Base-by-base conservation (phyloP, 1,140 invertebrate species). In the Caerostris darwini region DNA sequence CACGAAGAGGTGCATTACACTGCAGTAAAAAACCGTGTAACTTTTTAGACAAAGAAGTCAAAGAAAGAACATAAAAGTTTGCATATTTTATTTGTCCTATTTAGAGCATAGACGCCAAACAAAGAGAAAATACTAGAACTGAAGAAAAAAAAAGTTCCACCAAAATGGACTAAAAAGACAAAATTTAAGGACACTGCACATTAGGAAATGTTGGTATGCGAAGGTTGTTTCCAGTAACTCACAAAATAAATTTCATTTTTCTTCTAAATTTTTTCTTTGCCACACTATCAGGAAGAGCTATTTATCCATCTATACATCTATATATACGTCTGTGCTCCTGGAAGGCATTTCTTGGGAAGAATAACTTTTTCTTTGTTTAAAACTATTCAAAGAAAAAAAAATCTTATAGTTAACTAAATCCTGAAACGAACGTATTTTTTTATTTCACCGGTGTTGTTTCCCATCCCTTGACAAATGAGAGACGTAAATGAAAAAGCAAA, bases 181-280 rank as follows among this genome's bases (percentile, higher is more conserved):
- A 90, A 90, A 81, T 50, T 81, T n/a, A 77, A 81, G 89, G 34
- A 8, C 34, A 54, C 61, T 34, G 19, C 56, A 77, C 56, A 12
- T 34, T 34, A 50, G 7, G 64, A 69, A 89, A 89, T 17, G 87
- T 90, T 81, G 69, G 89, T 90, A 90, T 90, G 89, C 89, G 89
- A 81, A 59, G 53, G 89, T 77, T 77, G 89, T 90, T 90, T 90
- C 89, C 89, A 90, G 81, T 90, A 90, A 90, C 56, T 69, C 89
- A 90, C 89, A 58, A 90, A 90, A 90, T 69, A 90, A 90, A 90
- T 90, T 90, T 69, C 56, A 58, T 77, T 81, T 90, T 90, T 90
- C 89, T 77, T 81, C 8, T n/a, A 50, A 81, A 61, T 6, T 50
- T 81, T 77, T 90, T 77, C 10, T 34, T 59, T 59, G 8, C 69